A percentile compares a stretch with the other conserved stretches of the same genome.
Evolutionary conservation across 2,888 invertebrate genomes (phyloP).

Genomic region (Seira musarum): DNA sequence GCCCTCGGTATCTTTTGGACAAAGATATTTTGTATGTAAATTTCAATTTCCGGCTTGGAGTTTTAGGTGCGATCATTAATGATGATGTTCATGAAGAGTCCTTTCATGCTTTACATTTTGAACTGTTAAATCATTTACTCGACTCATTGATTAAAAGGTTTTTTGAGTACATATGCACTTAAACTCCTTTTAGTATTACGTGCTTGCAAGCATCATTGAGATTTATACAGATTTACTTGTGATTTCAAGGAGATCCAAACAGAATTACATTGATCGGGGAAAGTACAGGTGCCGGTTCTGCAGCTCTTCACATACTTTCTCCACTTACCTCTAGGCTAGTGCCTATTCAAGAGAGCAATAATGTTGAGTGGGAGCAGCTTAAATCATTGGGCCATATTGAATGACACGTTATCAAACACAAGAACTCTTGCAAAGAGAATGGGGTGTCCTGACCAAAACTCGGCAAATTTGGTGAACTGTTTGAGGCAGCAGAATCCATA

Average conservation of each 20-base stretch:
- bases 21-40: constrained; percentile 60
- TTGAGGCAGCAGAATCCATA: constrained; percentile 55
- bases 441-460: constrained; percentile 45
- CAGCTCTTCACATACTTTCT: constrained; percentile 22
- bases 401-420: constrained; percentile 55
- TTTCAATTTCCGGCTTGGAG: constrained; percentile 56
- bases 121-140: too few relatives aligned
- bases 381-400: constrained; percentile 60
- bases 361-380: constrained; percentile 59
- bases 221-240: too few relatives aligned
- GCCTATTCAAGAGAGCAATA: constrained; percentile 54
- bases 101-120: too few relatives aligned
- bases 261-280: constrained; percentile 63
- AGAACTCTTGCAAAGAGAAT: constrained; percentile 49
- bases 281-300: constrained; percentile 34
- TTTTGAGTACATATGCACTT: constrained; percentile 59
- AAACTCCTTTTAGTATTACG: too few relatives aligned
- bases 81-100: too few relatives aligned
- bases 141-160: too few relatives aligned
- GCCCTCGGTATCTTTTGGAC: constrained; percentile 64
- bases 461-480: constrained; percentile 52
- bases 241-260: constrained; percentile 53
- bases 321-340: constrained; percentile 26
- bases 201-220: too few relatives aligned
- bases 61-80: constrained; percentile 41